These are phyloP conservation scores for Anomalospiza imberbis DNA, from an alignment of 2,797 vertebrate species.

Conservation along the genomic window DNA sequence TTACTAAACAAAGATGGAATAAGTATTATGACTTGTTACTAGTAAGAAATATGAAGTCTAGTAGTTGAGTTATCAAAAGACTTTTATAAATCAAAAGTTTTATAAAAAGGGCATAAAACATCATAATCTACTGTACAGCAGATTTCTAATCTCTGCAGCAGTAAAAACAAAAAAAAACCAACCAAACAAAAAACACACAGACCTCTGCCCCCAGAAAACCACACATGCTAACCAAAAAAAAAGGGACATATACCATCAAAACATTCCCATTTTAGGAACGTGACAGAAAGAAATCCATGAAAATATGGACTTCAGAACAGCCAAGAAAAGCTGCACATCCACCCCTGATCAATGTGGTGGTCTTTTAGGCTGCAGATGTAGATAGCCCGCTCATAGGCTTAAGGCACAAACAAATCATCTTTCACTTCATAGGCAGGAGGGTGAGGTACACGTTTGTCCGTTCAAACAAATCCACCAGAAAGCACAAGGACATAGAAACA, in stretches of 20 bases:
- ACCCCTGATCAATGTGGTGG: not conserved
- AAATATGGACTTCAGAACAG: not conserved
- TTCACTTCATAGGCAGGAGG: accelerated
- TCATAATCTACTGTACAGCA: not conserved
- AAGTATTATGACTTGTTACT: not conserved
- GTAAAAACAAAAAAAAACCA: not conserved
- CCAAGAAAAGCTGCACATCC: not conserved
- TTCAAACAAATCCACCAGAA: not conserved
- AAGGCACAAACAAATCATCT: not conserved
- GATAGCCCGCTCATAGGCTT: not conserved
- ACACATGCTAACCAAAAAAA: too few relatives aligned
- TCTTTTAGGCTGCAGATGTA: not conserved
- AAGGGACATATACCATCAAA: not conserved
- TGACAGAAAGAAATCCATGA: not conserved
- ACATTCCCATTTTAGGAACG: not conserved
- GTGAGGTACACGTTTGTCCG: not conserved
- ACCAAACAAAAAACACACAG: not conserved
- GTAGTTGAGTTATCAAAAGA: not conserved
- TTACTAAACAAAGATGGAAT: not conserved
- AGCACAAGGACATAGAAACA: not conserved
- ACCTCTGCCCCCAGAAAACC: not conserved
- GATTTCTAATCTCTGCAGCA: not conserved
- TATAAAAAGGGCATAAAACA: not conserved
- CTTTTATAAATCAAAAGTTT: not conserved
- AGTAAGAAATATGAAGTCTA: not conserved